A percentile compares a stretch with the other conserved stretches of the same genome.
Conservation (phyloP, 2,888 invertebrate species). For the Branchellion lobata region DNA sequence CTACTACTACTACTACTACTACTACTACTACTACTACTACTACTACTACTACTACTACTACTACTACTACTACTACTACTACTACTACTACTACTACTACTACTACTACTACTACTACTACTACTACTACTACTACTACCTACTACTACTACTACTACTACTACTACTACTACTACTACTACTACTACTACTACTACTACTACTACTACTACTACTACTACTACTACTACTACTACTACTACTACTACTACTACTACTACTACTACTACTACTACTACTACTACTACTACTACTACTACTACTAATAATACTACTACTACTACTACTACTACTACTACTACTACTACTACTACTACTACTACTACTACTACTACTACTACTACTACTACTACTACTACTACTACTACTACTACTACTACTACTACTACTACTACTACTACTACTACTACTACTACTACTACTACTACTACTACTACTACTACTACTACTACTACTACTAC, state of each 20-base stretch:
- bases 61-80: constrained; percentile 13
- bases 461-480: constrained; percentile 3
- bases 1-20: constrained; percentile 40
- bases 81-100: constrained; percentile 34
- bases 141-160: constrained; percentile 39
- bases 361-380: constrained; percentile 40
- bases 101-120: constrained; percentile 26
- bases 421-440: constrained; percentile 13
- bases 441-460: constrained; percentile 37
- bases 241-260: constrained; percentile 40
- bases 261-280: constrained; percentile 40
- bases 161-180: constrained; percentile 40
- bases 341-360: constrained; percentile 39
- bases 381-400: constrained; percentile 39
- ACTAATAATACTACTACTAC: constrained; percentile 36
- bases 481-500: too few species aligned
- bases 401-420: constrained; percentile 39
- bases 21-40: constrained; percentile 38
- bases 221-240: constrained; percentile 40
- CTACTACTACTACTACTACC: constrained; percentile 17
- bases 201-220: constrained; percentile 40
- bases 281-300: constrained; percentile 23
- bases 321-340: constrained; percentile 40
- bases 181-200: constrained; percentile 40
- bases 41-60: constrained; percentile 40